These are phyloP conservation scores for Chaenodraco wilsoni DNA, from an alignment of 2,797 vertebrate genomes.

Conservation along the genomic window DNA sequence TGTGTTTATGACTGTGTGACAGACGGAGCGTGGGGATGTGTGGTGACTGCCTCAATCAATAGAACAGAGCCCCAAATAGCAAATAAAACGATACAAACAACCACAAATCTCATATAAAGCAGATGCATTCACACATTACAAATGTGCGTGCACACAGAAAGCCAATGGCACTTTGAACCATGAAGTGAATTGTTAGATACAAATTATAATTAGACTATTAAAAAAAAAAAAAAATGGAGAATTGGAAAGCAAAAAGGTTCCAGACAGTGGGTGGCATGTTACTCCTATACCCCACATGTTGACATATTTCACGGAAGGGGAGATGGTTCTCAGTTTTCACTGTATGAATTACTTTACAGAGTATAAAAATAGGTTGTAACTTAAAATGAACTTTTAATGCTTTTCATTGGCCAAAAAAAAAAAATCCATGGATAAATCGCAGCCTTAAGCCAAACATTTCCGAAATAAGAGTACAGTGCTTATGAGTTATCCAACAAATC, in stretches of 20 bases:
- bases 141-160: slow-evolving; percentile 27
- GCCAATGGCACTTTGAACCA: slow-evolving; percentile 40
- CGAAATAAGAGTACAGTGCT: slow-evolving; percentile 34
- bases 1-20: slow-evolving; percentile 49
- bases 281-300: slow-evolving; percentile 21
- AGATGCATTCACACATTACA: slow-evolving; percentile 53
- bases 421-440: slow-evolving; percentile 17
- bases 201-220: slow-evolving; percentile 43
- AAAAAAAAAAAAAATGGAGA: slow-evolving; percentile 34
- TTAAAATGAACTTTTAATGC: slow-evolving; percentile 31
- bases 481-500: slow-evolving; percentile 34
- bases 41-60: slow-evolving; percentile 62
- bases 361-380: slow-evolving; percentile 30
- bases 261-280: slow-evolving; percentile 35
- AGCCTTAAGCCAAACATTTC: slow-evolving; percentile 17
- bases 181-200: slow-evolving; percentile 30
- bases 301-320: slow-evolving; percentile 1
- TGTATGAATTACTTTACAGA: slow-evolving; percentile 10
- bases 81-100: slow-evolving; percentile 65
- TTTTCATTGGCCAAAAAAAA: slow-evolving; percentile 25
- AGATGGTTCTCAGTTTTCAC: slow-evolving; percentile 13
- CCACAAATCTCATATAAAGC: slow-evolving; percentile 43
- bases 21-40: slow-evolving; percentile 37
- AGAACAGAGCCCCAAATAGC: slow-evolving; percentile 48
- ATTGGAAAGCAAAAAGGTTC: slow-evolving; percentile 32